Evolutionary conservation across 2,888 invertebrate genomes (phyloP), one percentile per base, ranked within the genome.

Genomic region (Empis stercorea): DNA sequence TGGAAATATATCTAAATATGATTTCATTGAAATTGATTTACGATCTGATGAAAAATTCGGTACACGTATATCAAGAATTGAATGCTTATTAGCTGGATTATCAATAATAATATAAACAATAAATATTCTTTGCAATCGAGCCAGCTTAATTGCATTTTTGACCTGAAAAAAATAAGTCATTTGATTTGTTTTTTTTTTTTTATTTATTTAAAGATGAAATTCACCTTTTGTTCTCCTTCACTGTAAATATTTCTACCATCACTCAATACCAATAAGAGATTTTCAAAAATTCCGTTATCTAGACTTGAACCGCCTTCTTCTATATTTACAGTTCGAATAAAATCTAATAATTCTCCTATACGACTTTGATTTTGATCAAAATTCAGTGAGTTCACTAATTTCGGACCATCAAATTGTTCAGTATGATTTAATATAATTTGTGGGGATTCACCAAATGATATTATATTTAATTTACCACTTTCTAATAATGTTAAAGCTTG

Each of bases 31-130:
- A 5, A 76, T 62, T 14, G 78, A 60, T 54, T 76, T 72, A 50
- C 74, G 73, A 30, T 75, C 74, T 4, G 73, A 73, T 34, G 72
- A 75, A 54, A 87, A 84, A 14, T 84, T 66, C 1, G 91, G 87
- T 57, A 84, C 80, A 53, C 84, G 76, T 57, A 94, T 88, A 64
- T 97, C 92, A 57, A 89, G 71, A 56, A 99, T 87, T 0, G 96
- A 96, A 67, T 87, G 84, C 78, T 91, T 87, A 64, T 85, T 88
- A 53, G 82, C 77, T 9, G 92, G 92, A 72, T 91, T 94, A 66
- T 99, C 99, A 41, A 99, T 81, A 52, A 99, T 85, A 44, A 99
- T 81, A 64, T 96, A 99, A 6, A 99, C 89, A 52, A 91, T 76
- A 68, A 99, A 97, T 55, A 99, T 82, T 37, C 87, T 81, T 46